phyloP scores from a whole-genome alignment of 2,113 vertebrate genomes.

The Benitochromis conjunctus region DNA sequence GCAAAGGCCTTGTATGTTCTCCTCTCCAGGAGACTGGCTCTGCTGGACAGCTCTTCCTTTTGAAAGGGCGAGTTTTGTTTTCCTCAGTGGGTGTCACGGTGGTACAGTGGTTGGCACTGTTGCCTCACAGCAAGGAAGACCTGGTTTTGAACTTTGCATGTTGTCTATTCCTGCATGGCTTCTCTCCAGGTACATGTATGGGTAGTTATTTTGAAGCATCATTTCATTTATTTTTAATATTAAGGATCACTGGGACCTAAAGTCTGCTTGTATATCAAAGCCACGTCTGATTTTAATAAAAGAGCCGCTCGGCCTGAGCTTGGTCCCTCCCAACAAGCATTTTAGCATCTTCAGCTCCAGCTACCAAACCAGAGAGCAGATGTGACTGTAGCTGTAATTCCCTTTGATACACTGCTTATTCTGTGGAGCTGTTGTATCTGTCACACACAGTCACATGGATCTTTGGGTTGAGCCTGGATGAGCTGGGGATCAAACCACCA shows the following conservation, averaged over 20 bases:
- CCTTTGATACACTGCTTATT: fast-evolving
- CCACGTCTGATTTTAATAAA: neutral
- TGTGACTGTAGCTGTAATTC: neutral
- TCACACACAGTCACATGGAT: neutral
- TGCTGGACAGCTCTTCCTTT: neutral
- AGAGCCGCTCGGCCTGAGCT: neutral
- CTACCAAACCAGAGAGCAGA: fast-evolving
- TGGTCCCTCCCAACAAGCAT: neutral
- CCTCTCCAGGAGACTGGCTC: neutral
- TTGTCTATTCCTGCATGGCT: neutral
- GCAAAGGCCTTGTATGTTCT: neutral
- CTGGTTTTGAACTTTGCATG: neutral
- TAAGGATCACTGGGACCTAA: neutral
- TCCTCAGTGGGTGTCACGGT: fast-evolving
- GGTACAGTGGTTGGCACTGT: neutral
- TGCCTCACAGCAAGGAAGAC: fast-evolving
- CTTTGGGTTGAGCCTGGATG: fast-evolving
- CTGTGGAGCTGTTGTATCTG: neutral
- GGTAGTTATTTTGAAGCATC: neutral
- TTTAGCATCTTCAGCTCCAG: neutral
- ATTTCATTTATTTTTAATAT: neutral
- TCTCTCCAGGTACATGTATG: fast-evolving
- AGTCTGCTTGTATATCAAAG: neutral
- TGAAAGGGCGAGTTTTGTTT: no score
- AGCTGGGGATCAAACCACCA: neutral